Evolutionary conservation across 2,113 vertebrate species (phyloP), one percentile per base, ranked within the genome.

Genomic region (Alouatta palliata): DNA sequence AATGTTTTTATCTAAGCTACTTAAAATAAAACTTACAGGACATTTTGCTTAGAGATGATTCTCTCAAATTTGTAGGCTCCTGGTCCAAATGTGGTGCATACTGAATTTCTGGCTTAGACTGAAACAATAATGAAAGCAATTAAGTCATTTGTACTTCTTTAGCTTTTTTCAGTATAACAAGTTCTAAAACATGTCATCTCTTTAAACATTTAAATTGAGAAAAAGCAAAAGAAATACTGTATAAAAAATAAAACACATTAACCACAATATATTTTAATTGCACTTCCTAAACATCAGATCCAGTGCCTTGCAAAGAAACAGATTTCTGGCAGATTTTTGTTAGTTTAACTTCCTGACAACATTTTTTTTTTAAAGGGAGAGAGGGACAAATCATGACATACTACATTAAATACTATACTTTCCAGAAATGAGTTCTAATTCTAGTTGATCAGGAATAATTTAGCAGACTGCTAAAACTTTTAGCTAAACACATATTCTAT

Each of bases 21-120:
- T 71, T 75, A 81, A 91, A 96, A 97, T 89, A 95, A 54, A 96
- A 97, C 99, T 99, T 99, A 99, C 99, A 98, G 95, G 98, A 98
- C 94, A 98, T 98, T 97, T 99, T 98, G 97, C 98, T 98, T 97
- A 98, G 97, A 0, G 98, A 96, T 70, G 98, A 94, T 98, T 99
- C 98, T 97, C 98, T 98, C 25, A 97, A 83, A 32, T 99, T 98
- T 93, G 98, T 97, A 70, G 98, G 97, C 90, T 99, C 99, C 87
- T 98, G 97, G 27, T 99, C 99, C 98, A 99, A 97, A 96, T 99
- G 99, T 96, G 99, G 98, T 96, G 99, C 98, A 97, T 99, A 99
- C 97, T 99, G 99, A 91, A 99, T 98, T 98, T 99, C 99, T 97
- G 99, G 99, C 96, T 99, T 99, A 92, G 99, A 99, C 99, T 99